A percentile compares a stretch with the other conserved stretches of the same genome.
phyloP scores from a whole-genome alignment of 2,888 invertebrate species.

The Timema podura region DNA sequence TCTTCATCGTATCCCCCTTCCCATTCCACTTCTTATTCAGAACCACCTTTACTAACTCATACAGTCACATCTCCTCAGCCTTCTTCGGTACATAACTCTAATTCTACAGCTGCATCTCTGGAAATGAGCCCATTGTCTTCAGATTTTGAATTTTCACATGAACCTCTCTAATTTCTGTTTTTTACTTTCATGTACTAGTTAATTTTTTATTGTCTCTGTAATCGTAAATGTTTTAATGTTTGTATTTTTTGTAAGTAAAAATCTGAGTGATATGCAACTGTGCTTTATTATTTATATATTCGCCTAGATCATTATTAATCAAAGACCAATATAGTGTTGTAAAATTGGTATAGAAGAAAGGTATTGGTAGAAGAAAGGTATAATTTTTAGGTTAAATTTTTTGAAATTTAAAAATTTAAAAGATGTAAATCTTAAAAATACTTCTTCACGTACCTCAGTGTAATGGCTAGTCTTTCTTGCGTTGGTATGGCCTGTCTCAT shows the following conservation, averaged over 20 bases:
- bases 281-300: not conserved
- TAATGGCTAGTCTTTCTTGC: conserved; percentile 7
- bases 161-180: not conserved
- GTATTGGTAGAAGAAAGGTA: not conserved
- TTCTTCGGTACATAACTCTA: no score
- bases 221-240: not conserved
- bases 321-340: not conserved
- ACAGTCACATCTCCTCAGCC: no score
- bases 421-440: not conserved
- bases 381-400: not conserved
- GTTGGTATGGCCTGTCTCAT: not conserved
- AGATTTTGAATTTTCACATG: conserved; percentile 1
- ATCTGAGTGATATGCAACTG: not conserved
- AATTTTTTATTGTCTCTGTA: not conserved
- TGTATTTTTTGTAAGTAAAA: conserved; percentile 7
- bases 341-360: not conserved
- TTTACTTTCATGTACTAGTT: not conserved
- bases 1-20: no score
- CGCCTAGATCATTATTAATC: not conserved
- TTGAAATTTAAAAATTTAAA: not conserved
- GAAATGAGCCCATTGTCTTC: not conserved
- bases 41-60: no score
- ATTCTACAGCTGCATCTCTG: no score
- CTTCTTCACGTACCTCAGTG: not conserved
- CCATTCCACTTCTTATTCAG: no score